Evolutionary conservation across 2,113 vertebrate species (phyloP).

Genomic region (Lamprologus tigripictilis): DNA sequence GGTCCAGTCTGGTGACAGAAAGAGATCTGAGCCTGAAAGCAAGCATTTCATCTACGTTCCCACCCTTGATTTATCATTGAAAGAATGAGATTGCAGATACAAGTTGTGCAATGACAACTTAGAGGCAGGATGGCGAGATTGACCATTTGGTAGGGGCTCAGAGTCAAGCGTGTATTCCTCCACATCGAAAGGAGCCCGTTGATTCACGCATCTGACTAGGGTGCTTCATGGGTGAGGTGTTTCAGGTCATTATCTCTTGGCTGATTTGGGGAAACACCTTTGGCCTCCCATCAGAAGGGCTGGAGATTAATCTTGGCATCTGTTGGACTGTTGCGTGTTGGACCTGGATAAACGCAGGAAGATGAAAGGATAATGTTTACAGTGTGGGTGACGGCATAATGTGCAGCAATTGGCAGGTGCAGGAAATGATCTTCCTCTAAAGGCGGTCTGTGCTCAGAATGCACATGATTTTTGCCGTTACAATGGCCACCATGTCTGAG

Average conservation of each 20-base stretch:
- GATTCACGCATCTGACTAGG: not conserved
- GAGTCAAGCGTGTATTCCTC: fast-evolving
- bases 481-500: not conserved
- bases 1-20: not conserved
- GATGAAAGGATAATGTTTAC: not conserved
- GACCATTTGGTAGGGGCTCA: not conserved
- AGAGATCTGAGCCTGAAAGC: not conserved
- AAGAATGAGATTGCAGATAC: not conserved
- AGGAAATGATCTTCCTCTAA: not conserved
- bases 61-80: not conserved
- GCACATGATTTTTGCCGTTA: not conserved
- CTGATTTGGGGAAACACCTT: not conserved
- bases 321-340: not conserved
- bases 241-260: not conserved
- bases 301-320: not conserved
- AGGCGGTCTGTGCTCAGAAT: not conserved
- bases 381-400: not conserved
- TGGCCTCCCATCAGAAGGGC: not conserved
- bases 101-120: not conserved
- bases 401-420: not conserved
- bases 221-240: not conserved
- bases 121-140: not conserved
- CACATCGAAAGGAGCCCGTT: not conserved
- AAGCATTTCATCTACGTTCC: not conserved
- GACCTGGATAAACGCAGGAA: not conserved